phyloP scores from a whole-genome alignment of 1,140 invertebrate species.

The Listronotus bonariensis region DNA sequence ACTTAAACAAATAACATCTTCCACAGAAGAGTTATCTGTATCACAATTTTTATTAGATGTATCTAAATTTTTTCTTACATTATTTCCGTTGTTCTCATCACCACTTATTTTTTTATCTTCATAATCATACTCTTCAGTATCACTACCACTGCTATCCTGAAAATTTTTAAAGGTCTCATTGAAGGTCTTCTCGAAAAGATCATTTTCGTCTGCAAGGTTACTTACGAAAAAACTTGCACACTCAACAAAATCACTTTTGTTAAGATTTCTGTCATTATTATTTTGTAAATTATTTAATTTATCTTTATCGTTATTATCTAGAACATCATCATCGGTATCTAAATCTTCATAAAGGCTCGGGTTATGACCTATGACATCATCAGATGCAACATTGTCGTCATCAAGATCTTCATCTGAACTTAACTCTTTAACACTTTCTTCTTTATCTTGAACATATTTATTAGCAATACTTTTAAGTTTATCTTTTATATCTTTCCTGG shows the following conservation, averaged over 20 bases:
- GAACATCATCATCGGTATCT: background rate
- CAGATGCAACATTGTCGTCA: too few species aligned
- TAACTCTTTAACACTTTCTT: constrained; percentile 14
- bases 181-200: constrained; percentile 50
- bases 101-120: constrained; percentile 10
- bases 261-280: background rate
- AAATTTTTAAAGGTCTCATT: constrained; percentile 49
- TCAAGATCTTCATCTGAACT: constrained; percentile 19
- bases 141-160: constrained; percentile 19
- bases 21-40: constrained; percentile 9
- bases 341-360: constrained; percentile 17
- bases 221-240: constrained; percentile 45
- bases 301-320: background rate
- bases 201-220: constrained; percentile 38
- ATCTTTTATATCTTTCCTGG: constrained; percentile 12
- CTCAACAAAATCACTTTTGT: constrained; percentile 1
- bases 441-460: constrained; percentile 7
- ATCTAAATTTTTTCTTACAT: background rate
- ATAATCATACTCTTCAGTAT: constrained; percentile 18
- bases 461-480: constrained; percentile 9
- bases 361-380: background rate
- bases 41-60: constrained; percentile 6
- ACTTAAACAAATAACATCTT: constrained; percentile 4
- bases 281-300: background rate
- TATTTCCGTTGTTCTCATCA: constrained; percentile 1